Base-by-base conservation (phyloP, 1,140 invertebrate species). In the Pseudomyrmex dendroicus region DNA sequence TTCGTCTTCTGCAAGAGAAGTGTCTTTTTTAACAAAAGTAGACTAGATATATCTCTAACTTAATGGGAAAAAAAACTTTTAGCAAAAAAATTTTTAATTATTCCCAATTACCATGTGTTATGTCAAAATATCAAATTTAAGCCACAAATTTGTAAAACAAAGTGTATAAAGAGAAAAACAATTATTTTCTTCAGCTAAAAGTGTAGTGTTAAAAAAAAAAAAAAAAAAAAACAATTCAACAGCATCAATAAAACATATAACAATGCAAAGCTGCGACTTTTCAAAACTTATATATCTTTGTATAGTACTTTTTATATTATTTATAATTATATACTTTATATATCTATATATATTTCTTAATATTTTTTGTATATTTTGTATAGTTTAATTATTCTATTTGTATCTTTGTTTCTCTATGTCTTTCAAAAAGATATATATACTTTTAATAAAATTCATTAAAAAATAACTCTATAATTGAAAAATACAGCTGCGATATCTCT, bases 201-300 rank as follows among this genome's bases (percentile, higher is more conserved):
- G 35, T 35, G 3, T 25, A 25, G 25, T 61, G n/a, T n/a, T n/a
- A 64, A 12, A 76, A 66, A 54, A 66, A 66, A 54, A n/a, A 44
- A 54, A 8, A 76, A 52, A 46, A 52, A 66, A 44, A 15, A 76
- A 52, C 3, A 20, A 44, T 76, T 76, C n/a, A 35, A 66, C 12
- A 61, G 8, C 61, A 10, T 54, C 73, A 77, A 66, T 66, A 54
- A 66, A 77, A 66, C 35, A 7, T 76, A 64, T 12, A 52, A 62
- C 63, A 59, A 20, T 1, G 57, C 2, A 66, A 66, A 66, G 22
- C 8, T 64, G 50, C 13, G 50, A 66, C 15, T 63, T 66, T 66
- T 52, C 1, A 50, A 35, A 13, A 74, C 2, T 12, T 52, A n/a
- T 74, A 1, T 52, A 63, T 63, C 15, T 25, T 12, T 62, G 35